These are phyloP conservation scores for Drosophila quinaria DNA, from an alignment of 2,888 invertebrate species.

Conservation along the genomic window DNA sequence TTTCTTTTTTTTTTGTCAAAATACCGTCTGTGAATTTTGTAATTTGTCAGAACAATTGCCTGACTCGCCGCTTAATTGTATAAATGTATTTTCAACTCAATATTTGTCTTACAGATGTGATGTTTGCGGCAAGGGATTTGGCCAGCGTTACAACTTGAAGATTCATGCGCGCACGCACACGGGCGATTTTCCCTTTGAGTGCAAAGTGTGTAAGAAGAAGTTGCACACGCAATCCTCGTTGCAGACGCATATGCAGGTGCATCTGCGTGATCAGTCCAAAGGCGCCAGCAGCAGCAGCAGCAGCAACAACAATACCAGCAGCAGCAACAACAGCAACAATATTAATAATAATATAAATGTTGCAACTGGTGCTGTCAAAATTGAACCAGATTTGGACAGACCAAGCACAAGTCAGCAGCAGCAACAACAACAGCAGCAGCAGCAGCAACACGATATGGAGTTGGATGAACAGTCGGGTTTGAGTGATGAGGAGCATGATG, in stretches of 20 bases:
- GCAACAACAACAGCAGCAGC: background rate
- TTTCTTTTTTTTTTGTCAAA: too few relatives aligned
- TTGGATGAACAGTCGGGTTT: slow-evolving; percentile 76
- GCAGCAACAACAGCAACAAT: slow-evolving; percentile 30
- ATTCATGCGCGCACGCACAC: slow-evolving; percentile 85
- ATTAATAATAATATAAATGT: slow-evolving; percentile 25
- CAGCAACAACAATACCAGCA: slow-evolving; percentile 37
- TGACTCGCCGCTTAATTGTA: background rate
- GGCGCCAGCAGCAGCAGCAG: slow-evolving; percentile 31
- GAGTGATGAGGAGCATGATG: slow-evolving; percentile 74
- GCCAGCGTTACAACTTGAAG: slow-evolving; percentile 85
- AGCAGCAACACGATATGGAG: slow-evolving; percentile 57
- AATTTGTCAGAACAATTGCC: background rate
- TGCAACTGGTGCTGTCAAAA: slow-evolving; percentile 40
- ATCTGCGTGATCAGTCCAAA: slow-evolving; percentile 82
- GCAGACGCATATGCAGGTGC: slow-evolving; percentile 85
- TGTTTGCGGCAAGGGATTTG: slow-evolving; percentile 85
- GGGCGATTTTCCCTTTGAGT: slow-evolving; percentile 85
- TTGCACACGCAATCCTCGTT: slow-evolving; percentile 85
- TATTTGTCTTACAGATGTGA: slow-evolving; percentile 79
- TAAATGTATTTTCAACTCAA: background rate
- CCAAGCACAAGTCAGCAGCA: slow-evolving; percentile 36
- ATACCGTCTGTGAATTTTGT: background rate
- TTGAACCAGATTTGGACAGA: slow-evolving; percentile 47
- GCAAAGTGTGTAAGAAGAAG: slow-evolving; percentile 85